Base-by-base conservation (phyloP, 2,797 vertebrate species). In the Rhinoraja longicauda region DNA sequence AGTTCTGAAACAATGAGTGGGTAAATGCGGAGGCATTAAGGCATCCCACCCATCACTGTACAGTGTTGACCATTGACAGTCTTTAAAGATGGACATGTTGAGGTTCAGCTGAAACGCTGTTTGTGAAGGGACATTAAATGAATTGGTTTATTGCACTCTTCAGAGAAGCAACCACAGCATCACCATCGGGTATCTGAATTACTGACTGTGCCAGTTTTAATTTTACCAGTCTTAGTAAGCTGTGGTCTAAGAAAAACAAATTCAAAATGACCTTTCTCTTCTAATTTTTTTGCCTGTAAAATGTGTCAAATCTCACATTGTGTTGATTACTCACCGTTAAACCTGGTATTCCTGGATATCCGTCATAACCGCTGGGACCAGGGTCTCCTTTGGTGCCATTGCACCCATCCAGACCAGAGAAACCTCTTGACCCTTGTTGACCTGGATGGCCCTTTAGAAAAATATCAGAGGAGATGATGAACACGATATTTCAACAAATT, bases 381-480 rank as follows among this genome's bases (percentile, higher is more conserved):
- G 95, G 93, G 75, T 95, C 96, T 76, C 97, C 97, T 78, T 39
- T 94, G 93, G 98, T 98, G 77, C 98, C 98, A 73, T 99, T 99
- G 94, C 97, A 99, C 24, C 98, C 98, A 32, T 99, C 97, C 0
- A 96, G 93, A 92, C 98, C 98, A 7, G 98, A 94, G 10, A 93
- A 94, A 75, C 98, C 98, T 94, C 97, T 95, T 92, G 96, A 75
- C 0, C 98, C 99, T 17, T 96, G 93, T 53, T 96, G 97, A 76
- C 98, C 98, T 1, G 98, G 97, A 93, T 99, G 98, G 93, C 98
- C 98, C 98, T 99, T 94, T 64, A 93, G 45, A 5, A 84, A 67
- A 67, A 36, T 29, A 88, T 7, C n/a, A 64, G 0, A 36, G n/a
- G 36, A 32, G n/a, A 15, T 32, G 12, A 29, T 17, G 29, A 88